A percentile compares a stretch with the other conserved stretches of the same genome.
phyloP scores from a whole-genome alignment of 2,113 vertebrate genomes.

The Actinemys pallida region DNA sequence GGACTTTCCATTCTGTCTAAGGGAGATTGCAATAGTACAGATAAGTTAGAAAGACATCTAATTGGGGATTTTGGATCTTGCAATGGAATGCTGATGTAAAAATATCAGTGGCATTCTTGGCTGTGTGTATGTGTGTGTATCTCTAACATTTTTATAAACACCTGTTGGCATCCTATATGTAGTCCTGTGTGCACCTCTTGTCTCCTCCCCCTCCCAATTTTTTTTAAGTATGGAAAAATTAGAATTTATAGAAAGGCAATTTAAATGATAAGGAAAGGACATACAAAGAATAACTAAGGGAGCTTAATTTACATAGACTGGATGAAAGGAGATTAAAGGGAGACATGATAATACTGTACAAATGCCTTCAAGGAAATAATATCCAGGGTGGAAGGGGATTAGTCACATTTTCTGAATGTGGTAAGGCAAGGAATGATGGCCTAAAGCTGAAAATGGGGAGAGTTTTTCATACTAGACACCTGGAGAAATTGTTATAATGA shows the following conservation, averaged over 20 bases:
- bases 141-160: neutral
- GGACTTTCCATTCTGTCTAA: neutral
- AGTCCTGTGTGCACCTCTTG: neutral
- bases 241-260: neutral
- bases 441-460: neutral
- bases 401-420: neutral
- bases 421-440: neutral
- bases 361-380: neutral
- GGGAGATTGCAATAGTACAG: neutral
- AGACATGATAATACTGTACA: neutral
- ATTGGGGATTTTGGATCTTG: neutral
- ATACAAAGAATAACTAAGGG: neutral
- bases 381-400: neutral
- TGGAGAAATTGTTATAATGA: neutral
- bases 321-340: neutral
- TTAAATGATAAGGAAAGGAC: neutral
- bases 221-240: neutral
- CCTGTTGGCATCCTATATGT: neutral
- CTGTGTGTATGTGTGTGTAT: rapidly evolving
- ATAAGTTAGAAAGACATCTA: neutral
- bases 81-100: neutral
- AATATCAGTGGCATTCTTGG: neutral
- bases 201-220: neutral
- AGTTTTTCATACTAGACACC: neutral
- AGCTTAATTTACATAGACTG: neutral